Evolutionary conservation across 2,797 vertebrate genomes (phyloP).

Genomic region (Nyctalus aviator): DNA sequence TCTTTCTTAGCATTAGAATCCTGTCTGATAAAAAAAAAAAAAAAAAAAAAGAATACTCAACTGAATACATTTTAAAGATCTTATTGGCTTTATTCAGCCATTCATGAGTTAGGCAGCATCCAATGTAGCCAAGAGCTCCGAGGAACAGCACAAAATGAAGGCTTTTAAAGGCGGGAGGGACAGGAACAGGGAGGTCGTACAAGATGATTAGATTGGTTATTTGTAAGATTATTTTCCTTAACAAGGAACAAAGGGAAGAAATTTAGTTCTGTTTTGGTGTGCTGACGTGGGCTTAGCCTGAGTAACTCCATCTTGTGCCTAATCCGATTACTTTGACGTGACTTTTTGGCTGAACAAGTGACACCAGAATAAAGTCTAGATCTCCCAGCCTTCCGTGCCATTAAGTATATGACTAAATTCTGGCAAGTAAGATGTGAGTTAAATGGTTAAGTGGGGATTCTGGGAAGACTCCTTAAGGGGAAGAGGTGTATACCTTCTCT

Average conservation of each 20-base stretch:
- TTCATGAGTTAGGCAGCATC: neutral
- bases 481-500: neutral
- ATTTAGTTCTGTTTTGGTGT: neutral
- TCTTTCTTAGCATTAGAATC: conserved; percentile 30
- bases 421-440: neutral
- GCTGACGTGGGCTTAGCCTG: neutral
- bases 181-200: neutral
- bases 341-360: conserved; percentile 16
- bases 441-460: neutral
- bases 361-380: neutral
- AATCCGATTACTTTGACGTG: neutral
- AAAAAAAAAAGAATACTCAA: conserved; percentile 4
- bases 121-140: neutral
- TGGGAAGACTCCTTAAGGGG: neutral
- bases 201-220: neutral
- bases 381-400: neutral
- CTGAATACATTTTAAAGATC: neutral
- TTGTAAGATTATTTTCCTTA: neutral
- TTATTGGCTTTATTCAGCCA: neutral
- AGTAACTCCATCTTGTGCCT: neutral
- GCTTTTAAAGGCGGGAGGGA: neutral
- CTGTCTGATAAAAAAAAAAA: neutral
- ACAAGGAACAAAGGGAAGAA: neutral
- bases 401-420: neutral
- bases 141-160: neutral